Evolutionary conservation across 2,113 vertebrate genomes (phyloP).

Genomic region (Gambusia affinis): DNA sequence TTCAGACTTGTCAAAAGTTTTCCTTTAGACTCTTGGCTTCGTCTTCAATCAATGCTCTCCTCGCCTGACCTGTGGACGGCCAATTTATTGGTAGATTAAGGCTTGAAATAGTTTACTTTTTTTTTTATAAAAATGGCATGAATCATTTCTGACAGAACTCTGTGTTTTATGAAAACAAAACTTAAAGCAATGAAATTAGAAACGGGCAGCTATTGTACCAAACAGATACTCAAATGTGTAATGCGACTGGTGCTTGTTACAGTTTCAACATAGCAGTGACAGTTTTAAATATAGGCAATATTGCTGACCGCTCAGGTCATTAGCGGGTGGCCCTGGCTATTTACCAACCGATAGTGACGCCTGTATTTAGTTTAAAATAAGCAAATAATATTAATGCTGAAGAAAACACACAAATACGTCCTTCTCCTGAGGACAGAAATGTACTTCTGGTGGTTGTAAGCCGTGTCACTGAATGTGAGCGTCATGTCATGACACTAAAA

Average conservation of each 20-base stretch:
- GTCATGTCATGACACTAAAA: too few species aligned
- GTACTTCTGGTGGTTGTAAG: too few species aligned
- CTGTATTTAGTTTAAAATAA: too few species aligned
- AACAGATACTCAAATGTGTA: background rate
- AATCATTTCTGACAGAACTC: background rate
- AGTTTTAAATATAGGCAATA: background rate
- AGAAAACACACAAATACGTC: too few species aligned
- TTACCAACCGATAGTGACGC: too few species aligned
- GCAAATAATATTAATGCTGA: too few species aligned
- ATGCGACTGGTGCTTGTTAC: background rate
- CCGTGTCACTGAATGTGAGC: too few species aligned
- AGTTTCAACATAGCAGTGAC: background rate
- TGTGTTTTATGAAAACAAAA: background rate
- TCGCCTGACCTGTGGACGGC: background rate
- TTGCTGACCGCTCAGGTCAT: background rate
- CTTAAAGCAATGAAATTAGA: background rate
- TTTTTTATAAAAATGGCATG: too few species aligned
- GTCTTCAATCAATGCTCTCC: background rate
- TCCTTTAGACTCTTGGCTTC: background rate
- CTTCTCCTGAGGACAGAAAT: too few species aligned
- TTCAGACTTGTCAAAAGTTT: background rate
- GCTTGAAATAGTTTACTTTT: background rate
- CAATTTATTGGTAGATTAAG: background rate
- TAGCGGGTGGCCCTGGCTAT: too few species aligned
- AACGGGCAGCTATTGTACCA: background rate